A percentile compares a stretch with the other conserved stretches of the same genome.
Evolutionary conservation across 2,113 vertebrate genomes (phyloP).

Genomic region (Conger conger): DNA sequence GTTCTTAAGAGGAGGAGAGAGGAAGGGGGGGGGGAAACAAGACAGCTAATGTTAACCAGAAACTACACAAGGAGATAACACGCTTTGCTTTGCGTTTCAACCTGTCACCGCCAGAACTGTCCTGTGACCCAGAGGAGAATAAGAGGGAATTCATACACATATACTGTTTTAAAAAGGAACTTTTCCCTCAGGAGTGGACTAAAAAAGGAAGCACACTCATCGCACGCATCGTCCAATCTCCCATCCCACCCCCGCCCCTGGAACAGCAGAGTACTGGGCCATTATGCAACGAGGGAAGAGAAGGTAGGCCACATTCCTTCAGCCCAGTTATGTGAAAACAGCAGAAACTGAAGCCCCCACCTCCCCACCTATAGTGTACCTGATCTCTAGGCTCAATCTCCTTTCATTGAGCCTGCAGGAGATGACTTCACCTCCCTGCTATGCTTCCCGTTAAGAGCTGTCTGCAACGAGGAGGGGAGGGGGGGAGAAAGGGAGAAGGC

Average conservation of each 20-base stretch:
- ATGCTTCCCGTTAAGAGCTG: slow-evolving; percentile 50
- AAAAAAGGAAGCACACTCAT: neutral
- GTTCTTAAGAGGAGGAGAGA: neutral
- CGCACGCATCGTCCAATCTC: neutral
- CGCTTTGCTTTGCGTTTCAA: neutral
- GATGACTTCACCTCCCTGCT: slow-evolving; percentile 63
- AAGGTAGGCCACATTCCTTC: slow-evolving; percentile 56
- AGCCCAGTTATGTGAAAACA: slow-evolving; percentile 55
- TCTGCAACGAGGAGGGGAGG: neutral
- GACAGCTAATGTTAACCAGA: neutral
- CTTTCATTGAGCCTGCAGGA: slow-evolving; percentile 52
- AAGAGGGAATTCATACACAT: neutral
- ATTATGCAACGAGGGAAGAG: slow-evolving; percentile 49
- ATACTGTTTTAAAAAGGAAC: neutral
- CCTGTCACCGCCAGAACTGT: neutral
- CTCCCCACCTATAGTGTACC: slow-evolving; percentile 33
- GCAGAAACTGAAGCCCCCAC: slow-evolving; percentile 34
- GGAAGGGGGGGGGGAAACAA: neutral
- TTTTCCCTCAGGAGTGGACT: neutral
- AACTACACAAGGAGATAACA: neutral
- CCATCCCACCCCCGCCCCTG: neutral
- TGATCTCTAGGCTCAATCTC: slow-evolving; percentile 51
- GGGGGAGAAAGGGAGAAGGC: slow-evolving; percentile 20
- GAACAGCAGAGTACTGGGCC: slow-evolving; percentile 25
- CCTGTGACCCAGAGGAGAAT: neutral